Conservation (phyloP, 2,113 vertebrate genomes). For the Regulus satrapa region DNA sequence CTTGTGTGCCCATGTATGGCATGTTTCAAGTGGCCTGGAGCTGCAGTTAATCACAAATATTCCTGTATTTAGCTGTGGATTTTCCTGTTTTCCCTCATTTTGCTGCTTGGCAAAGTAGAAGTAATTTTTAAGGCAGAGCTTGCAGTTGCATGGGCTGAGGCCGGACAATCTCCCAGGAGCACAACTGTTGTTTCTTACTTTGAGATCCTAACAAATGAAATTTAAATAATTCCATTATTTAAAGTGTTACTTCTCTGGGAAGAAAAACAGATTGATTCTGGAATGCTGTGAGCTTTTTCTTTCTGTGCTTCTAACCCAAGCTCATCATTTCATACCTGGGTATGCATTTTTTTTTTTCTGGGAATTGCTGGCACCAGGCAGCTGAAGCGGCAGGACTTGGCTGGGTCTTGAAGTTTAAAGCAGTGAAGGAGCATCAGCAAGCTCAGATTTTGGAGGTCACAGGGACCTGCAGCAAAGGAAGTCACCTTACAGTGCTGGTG, state of each 20-base stretch:
- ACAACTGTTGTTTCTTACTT: neutral
- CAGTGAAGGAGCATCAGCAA: neutral
- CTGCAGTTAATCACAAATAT: neutral
- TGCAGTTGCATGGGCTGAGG: neutral
- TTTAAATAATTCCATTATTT: neutral
- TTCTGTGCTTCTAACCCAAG: neutral
- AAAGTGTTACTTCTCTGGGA: neutral
- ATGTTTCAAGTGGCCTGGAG: neutral
- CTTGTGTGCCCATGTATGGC: neutral
- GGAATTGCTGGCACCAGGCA: neutral
- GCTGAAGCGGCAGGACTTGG: neutral
- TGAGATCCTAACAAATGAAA: neutral
- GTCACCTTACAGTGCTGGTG: conserved; percentile 25
- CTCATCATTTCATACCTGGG: neutral
- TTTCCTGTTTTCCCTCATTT: neutral
- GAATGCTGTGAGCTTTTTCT: neutral
- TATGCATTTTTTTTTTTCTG: neutral
- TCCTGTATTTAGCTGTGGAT: neutral
- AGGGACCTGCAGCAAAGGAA: too few species aligned
- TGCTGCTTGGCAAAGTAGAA: neutral
- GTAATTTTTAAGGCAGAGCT: neutral
- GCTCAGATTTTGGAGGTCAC: neutral
- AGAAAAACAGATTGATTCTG: neutral
- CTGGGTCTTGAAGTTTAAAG: neutral
- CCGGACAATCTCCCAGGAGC: neutral